A percentile compares a stretch with the other conserved stretches of the same genome.
phyloP scores from a whole-genome alignment of 2,113 vertebrate genomes.

The Erythrolamprus reginae region DNA sequence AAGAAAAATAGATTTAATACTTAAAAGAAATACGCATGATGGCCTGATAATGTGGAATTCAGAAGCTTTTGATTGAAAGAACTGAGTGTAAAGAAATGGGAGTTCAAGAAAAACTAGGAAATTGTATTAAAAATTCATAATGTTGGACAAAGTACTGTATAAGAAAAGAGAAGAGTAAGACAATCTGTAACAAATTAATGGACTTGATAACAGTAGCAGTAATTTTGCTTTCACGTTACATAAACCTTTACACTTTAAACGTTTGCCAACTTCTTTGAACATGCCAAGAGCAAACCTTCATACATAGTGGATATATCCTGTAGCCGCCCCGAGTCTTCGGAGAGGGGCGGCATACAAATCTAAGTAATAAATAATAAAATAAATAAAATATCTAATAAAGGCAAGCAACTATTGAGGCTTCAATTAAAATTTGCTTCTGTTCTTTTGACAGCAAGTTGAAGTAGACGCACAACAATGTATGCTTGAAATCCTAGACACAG shows the following conservation, averaged over 20 bases:
- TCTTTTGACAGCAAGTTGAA: conserved; percentile 78
- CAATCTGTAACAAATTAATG: neutral
- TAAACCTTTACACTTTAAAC: neutral
- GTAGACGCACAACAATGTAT: conserved; percentile 85
- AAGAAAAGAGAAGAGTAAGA: neutral
- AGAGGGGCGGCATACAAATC: too few relatives aligned
- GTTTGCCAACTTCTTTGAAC: conserved; percentile 12
- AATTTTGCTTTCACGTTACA: conserved; percentile 4
- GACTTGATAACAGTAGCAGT: neutral
- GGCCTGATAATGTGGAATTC: neutral
- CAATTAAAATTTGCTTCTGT: neutral
- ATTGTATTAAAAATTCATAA: neutral
- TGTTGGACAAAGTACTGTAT: neutral
- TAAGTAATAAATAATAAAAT: too few relatives aligned
- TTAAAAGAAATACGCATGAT: neutral
- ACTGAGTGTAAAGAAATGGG: neutral
- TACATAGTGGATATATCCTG: conserved; percentile 51
- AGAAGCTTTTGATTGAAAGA: neutral
- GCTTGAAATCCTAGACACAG: conserved; percentile 86
- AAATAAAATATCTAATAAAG: conserved; percentile 35
- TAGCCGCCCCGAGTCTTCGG: too few relatives aligned
- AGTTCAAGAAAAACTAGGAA: neutral
- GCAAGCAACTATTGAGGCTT: conserved; percentile 4
- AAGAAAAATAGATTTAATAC: neutral
- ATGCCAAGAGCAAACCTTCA: conserved; percentile 18